Conservation (phyloP, 2,113 vertebrate species). For the Ptilorrhoa leucosticta region DNA sequence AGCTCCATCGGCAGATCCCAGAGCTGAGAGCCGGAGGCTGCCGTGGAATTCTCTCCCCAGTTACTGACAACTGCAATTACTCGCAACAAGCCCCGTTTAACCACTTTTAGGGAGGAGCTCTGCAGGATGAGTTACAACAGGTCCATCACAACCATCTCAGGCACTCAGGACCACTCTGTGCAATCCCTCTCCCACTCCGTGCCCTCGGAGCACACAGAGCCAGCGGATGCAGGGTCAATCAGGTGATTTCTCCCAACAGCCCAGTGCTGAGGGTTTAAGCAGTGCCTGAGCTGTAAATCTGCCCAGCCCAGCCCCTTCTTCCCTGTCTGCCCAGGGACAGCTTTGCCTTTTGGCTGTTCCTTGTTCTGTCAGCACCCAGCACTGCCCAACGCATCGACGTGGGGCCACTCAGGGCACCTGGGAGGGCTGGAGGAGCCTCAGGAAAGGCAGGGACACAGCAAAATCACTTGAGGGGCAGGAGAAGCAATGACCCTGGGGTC, state of each 20-base stretch:
- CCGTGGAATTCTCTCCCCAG: background rate
- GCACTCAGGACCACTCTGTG: background rate
- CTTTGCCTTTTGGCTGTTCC: background rate
- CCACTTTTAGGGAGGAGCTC: background rate
- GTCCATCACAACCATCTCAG: background rate
- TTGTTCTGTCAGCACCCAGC: background rate
- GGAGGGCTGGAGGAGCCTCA: background rate
- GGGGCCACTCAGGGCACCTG: background rate
- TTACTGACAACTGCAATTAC: background rate
- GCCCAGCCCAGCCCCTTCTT: background rate
- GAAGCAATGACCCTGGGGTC: background rate
- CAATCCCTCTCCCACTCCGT: background rate
- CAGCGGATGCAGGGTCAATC: accelerated
- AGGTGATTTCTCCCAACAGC: background rate
- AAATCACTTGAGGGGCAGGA: background rate
- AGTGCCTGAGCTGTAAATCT: background rate
- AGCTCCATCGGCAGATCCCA: background rate
- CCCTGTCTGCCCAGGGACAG: background rate
- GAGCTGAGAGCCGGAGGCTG: background rate
- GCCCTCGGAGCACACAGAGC: background rate
- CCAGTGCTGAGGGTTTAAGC: background rate
- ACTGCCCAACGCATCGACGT: accelerated
- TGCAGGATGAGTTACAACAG: background rate
- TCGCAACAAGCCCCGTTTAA: background rate
- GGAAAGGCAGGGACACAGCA: background rate